phyloP scores from a whole-genome alignment of 2,797 vertebrate species.

The Cuculus canorus region DNA sequence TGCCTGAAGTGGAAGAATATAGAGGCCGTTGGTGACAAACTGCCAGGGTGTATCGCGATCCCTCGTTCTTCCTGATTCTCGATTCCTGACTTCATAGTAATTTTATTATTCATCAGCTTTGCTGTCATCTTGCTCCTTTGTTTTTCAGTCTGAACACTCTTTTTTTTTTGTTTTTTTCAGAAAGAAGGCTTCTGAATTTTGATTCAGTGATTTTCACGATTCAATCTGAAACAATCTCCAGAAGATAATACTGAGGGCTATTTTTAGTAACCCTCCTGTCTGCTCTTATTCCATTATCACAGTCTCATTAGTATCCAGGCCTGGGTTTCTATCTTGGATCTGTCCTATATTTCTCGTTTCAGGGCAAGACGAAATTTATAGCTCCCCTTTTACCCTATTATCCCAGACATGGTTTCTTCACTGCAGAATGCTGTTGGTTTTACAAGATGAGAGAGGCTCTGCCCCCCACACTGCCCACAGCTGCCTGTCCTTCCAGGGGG shows the following conservation, averaged over 20 bases:
- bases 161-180: too few relatives aligned
- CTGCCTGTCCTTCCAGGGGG: not conserved
- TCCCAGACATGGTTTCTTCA: not conserved
- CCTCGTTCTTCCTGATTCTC: not conserved
- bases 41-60: not conserved
- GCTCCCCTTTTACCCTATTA: not conserved
- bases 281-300: not conserved
- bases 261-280: constrained; percentile 7
- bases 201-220: not conserved
- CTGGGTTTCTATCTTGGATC: not conserved
- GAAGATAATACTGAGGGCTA: not conserved
- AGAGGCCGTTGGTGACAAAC: not conserved
- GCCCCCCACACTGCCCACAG: not conserved
- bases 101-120: not conserved
- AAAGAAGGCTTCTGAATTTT: not conserved
- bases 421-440: not conserved
- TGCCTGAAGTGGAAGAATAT: not conserved
- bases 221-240: not conserved
- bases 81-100: not conserved
- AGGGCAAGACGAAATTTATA: not conserved
- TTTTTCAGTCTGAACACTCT: not conserved
- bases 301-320: not conserved
- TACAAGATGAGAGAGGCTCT: not conserved
- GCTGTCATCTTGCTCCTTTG: not conserved
- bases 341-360: not conserved